Conservation (phyloP, 2,113 vertebrate species). For the Lepisosteus osseus region DNA sequence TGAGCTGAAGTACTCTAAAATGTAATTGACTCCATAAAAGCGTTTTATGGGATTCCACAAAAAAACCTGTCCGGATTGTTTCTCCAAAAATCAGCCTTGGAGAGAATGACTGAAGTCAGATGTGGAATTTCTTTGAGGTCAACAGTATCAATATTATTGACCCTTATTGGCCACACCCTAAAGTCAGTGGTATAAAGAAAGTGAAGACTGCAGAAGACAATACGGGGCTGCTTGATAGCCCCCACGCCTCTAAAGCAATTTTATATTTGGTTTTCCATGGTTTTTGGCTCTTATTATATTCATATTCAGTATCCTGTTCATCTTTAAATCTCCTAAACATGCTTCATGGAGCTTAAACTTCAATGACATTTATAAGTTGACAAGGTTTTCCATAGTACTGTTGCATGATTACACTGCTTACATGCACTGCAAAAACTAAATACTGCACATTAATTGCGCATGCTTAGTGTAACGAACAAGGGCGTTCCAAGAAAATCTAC, state of each 20-base stretch:
- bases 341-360: slow-evolving; percentile 32
- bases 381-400: slow-evolving; percentile 31
- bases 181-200: not conserved
- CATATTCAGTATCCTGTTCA: slow-evolving; percentile 25
- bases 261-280: not conserved
- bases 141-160: not conserved
- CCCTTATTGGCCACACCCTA: not conserved
- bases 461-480: not conserved
- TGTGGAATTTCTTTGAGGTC: not conserved
- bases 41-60: not conserved
- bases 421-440: slow-evolving; percentile 10
- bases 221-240: not conserved
- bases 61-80: not conserved
- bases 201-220: not conserved
- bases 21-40: not conserved
- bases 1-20: not conserved
- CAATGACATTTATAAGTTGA: slow-evolving; percentile 43
- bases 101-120: not conserved
- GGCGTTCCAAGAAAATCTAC: not conserved
- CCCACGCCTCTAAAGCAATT: not conserved
- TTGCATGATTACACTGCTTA: slow-evolving; percentile 28
- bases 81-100: not conserved
- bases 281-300: slow-evolving; percentile 14
- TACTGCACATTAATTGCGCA: not conserved
- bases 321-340: slow-evolving; percentile 41